Conservation (phyloP, 2,797 vertebrate genomes). For the Urophycis tenuis region DNA sequence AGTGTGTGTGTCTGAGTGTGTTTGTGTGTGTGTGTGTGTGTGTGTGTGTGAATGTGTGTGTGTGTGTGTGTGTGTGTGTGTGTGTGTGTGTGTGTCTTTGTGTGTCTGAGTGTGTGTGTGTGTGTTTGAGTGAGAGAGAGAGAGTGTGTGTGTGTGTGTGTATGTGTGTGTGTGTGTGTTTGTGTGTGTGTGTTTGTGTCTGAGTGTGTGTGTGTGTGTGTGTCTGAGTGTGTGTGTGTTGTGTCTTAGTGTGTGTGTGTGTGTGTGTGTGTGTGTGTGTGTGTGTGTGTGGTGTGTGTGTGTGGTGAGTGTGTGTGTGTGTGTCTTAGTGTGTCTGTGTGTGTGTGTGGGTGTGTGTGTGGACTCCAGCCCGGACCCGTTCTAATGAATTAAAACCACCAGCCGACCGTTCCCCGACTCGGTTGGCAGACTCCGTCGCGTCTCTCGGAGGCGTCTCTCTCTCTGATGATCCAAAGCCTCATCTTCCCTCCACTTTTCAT, state of each 20-base stretch:
- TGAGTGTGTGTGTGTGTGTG: neutral
- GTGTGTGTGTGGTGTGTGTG: slow-evolving; percentile 6
- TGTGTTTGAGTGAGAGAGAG: too few relatives aligned
- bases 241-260: neutral
- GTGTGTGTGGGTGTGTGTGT: slow-evolving; percentile 13
- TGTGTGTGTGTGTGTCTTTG: neutral
- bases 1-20: too few relatives aligned
- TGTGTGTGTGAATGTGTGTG: neutral
- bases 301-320: neutral
- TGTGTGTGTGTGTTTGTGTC: slow-evolving; percentile 6
- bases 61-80: slow-evolving; percentile 1
- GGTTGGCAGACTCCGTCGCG: slow-evolving; percentile 13
- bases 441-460: slow-evolving; percentile 25
- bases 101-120: slow-evolving; percentile 3
- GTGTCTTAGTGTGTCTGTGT: too few relatives aligned
- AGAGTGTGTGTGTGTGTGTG: too few relatives aligned
- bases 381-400: slow-evolving; percentile 45
- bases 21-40: too few relatives aligned
- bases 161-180: neutral
- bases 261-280: slow-evolving; percentile 1
- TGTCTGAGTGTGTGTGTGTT: slow-evolving; percentile 3
- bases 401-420: neutral
- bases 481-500: neutral
- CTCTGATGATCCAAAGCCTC: slow-evolving; percentile 10
- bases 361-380: slow-evolving; percentile 20